Conservation (phyloP, 2,888 invertebrate genomes). For the Microctonus aethiopoides region DNA sequence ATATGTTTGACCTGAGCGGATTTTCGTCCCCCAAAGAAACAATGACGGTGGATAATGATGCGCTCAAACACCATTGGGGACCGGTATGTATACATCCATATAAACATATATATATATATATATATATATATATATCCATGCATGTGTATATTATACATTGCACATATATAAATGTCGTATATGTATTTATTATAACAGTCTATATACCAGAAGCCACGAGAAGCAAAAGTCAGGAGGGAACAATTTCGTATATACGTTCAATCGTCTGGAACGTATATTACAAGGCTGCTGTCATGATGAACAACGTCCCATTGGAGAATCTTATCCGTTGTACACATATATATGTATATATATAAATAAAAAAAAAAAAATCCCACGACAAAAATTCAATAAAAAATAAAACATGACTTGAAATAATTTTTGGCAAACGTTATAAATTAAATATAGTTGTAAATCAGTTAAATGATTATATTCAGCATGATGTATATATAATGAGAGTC, state of each 20-base stretch:
- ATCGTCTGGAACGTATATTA: slow-evolving; percentile 53
- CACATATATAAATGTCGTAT: too few species aligned
- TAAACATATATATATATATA: background rate
- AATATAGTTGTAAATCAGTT: background rate
- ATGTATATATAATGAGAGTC: too few species aligned
- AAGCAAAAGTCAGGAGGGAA: slow-evolving; percentile 16
- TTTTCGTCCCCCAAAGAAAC: slow-evolving; percentile 42
- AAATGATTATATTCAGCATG: background rate
- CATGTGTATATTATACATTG: too few species aligned
- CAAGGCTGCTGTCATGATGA: slow-evolving; percentile 7
- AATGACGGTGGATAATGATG: slow-evolving; percentile 46
- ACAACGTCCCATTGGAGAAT: slow-evolving; percentile 15
- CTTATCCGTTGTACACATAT: background rate
- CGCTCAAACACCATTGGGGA: background rate
- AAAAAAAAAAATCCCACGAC: background rate
- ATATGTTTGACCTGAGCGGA: slow-evolving; percentile 32
- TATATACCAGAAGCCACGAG: background rate
- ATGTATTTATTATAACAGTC: background rate
- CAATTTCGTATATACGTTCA: slow-evolving; percentile 35
- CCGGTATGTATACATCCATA: background rate
- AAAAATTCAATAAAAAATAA: background rate
- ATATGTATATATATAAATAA: background rate
- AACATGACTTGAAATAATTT: background rate
- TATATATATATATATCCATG: background rate
- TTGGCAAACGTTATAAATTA: background rate